phyloP scores from a whole-genome alignment of 2,888 invertebrate species.

The Mesorhabditis sp. region DNA sequence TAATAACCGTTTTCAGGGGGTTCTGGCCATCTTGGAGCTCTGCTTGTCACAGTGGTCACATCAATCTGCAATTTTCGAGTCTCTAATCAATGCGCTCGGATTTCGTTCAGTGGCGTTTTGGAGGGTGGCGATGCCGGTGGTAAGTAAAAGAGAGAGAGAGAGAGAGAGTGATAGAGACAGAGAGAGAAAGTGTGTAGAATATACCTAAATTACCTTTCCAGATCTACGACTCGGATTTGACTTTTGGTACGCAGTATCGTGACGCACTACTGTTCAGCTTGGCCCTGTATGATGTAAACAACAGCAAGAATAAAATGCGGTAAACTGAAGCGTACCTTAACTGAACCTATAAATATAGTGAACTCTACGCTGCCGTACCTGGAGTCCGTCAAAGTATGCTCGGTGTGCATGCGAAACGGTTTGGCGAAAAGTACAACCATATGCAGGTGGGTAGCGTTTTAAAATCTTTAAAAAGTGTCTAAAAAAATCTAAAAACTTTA shows the following conservation, averaged over 20 bases:
- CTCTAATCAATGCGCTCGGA: conserved; percentile 37
- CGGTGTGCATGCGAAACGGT: conserved; percentile 46
- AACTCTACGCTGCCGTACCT: conserved; percentile 52
- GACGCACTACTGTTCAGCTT: conserved; percentile 47
- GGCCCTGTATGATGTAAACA: conserved; percentile 49
- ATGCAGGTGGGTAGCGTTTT: conserved; percentile 25
- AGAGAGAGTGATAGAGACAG: background rate
- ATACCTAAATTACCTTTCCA: background rate
- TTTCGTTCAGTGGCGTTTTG: conserved; percentile 47
- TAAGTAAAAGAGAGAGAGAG: background rate
- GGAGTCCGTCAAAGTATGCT: conserved; percentile 49
- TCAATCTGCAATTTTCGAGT: conserved; percentile 33
- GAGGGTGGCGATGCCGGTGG: conserved; percentile 40
- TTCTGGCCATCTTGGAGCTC: conserved; percentile 42
- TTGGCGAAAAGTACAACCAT: conserved; percentile 44
- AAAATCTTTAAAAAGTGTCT: background rate
- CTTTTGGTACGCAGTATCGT: conserved; percentile 41
- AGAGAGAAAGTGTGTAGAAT: background rate
- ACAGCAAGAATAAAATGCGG: conserved; percentile 42
- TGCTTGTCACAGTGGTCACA: conserved; percentile 34
- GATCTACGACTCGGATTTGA: conserved; percentile 47
- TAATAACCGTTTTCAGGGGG: conserved; percentile 30
- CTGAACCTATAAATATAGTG: conserved; percentile 19
- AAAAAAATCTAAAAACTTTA: background rate
- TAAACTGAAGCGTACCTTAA: conserved; percentile 9